Percentiles rank a stretch among this genome's conserved stretches.
These are phyloP conservation scores for Dilophus febrilis DNA, from an alignment of 2,888 invertebrate genomes.

Conservation along the genomic window DNA sequence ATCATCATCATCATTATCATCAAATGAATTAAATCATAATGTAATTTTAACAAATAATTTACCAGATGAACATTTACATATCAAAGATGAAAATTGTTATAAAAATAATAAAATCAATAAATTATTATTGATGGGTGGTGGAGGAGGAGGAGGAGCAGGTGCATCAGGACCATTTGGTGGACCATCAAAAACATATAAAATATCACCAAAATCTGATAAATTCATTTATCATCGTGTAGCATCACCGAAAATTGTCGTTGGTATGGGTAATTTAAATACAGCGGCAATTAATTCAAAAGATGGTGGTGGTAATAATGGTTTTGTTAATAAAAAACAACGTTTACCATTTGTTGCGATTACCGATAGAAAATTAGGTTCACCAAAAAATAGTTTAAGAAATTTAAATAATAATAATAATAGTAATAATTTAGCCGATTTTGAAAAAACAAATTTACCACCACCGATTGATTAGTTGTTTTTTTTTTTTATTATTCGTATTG, in stretches of 20 bases:
- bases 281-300: too few relatives aligned
- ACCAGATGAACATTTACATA: constrained; percentile 1
- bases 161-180: too few relatives aligned
- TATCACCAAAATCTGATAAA: constrained; percentile 17
- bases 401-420: too few relatives aligned
- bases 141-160: too few relatives aligned
- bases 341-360: constrained; percentile 29
- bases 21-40: background rate
- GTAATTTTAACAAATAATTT: background rate
- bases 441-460: constrained; percentile 29
- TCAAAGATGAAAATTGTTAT: too few relatives aligned
- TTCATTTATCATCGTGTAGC: constrained; percentile 28
- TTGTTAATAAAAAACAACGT: constrained; percentile 21
- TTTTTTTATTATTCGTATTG: too few relatives aligned
- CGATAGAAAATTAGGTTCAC: constrained; percentile 25
- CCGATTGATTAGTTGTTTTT: too few relatives aligned
- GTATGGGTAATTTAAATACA: too few relatives aligned
- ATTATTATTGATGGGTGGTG: too few relatives aligned
- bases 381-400: constrained; percentile 22
- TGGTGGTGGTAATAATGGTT: constrained; percentile 16
- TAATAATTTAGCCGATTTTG: too few relatives aligned
- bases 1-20: constrained; percentile 5
- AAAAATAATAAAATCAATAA: too few relatives aligned
- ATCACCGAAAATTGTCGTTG: constrained; percentile 20
- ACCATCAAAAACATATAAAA: background rate